Evolutionary conservation across 2,797 vertebrate genomes (phyloP).

Genomic region (Petrocephalus schoutedeni): DNA sequence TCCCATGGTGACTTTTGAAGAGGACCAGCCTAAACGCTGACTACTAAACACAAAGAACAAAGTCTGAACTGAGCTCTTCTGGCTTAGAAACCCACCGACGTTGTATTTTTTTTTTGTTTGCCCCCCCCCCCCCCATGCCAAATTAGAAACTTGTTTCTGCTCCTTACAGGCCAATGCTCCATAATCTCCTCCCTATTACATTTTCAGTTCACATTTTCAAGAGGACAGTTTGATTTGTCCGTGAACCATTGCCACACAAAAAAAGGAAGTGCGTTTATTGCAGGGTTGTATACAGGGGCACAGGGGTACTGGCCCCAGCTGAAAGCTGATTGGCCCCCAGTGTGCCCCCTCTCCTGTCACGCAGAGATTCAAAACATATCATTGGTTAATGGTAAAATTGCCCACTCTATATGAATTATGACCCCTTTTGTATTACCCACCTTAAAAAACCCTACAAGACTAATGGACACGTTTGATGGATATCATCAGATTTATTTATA

Average conservation of each 20-base stretch:
- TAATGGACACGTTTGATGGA: neutral
- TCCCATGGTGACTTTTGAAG: slow-evolving; percentile 25
- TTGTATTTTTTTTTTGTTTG: neutral
- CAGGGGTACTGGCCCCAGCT: neutral
- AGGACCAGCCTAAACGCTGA: neutral
- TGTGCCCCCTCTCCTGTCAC: neutral
- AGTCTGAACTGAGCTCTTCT: neutral
- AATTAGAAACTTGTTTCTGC: neutral
- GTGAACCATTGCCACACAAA: neutral
- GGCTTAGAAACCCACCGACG: neutral
- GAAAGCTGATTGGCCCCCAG: neutral
- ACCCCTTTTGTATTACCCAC: neutral
- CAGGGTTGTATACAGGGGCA: neutral
- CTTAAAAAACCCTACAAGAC: neutral
- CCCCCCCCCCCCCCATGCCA: neutral
- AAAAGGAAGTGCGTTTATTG: neutral
- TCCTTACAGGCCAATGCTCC: neutral
- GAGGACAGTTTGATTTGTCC: neutral
- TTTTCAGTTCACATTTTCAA: neutral
- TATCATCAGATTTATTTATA: neutral
- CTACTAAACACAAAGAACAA: neutral
- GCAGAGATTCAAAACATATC: neutral
- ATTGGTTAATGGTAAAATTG: neutral
- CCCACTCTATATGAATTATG: neutral
- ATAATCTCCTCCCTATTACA: no score